Percentiles rank a stretch among this genome's conserved stretches.
These are phyloP conservation scores for Hesperia comma DNA, from an alignment of 2,888 invertebrate species.

Conservation along the genomic window DNA sequence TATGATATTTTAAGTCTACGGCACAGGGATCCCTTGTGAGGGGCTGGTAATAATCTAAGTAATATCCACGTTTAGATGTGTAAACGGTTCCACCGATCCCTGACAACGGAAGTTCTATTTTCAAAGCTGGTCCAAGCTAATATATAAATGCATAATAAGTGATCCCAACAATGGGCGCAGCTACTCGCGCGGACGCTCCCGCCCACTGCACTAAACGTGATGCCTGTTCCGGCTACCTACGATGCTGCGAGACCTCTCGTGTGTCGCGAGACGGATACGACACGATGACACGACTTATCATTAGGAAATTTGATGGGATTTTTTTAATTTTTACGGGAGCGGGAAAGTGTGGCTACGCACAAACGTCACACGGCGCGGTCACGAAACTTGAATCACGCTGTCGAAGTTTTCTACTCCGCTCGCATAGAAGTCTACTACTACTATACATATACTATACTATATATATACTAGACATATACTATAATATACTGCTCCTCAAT, in stretches of 20 bases:
- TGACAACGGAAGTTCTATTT: constrained; percentile 26
- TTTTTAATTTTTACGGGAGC: too few relatives aligned
- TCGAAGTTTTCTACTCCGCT: too few relatives aligned
- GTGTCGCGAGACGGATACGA: constrained; percentile 35
- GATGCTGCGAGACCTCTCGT: constrained; percentile 16
- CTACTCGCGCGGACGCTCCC: constrained; percentile 65
- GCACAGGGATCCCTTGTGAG: background rate
- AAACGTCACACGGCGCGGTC: too few relatives aligned
- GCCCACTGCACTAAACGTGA: constrained; percentile 67
- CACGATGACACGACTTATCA: constrained; percentile 25
- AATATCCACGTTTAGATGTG: background rate
- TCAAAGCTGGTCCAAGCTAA: constrained; percentile 16
- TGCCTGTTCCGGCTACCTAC: constrained; percentile 59
- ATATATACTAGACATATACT: too few relatives aligned
- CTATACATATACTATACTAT: too few relatives aligned
- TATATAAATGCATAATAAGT: constrained; percentile 18
- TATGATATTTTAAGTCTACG: too few relatives aligned
- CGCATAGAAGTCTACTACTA: too few relatives aligned
- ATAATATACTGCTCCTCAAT: too few relatives aligned
- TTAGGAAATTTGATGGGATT: background rate
- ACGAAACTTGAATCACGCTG: too few relatives aligned
- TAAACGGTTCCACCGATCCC: background rate
- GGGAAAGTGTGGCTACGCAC: too few relatives aligned
- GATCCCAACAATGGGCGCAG: constrained; percentile 69
- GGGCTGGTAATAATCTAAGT: background rate